Conservation (phyloP, 1,140 invertebrate species). For the Drosophila santomea region DNA sequence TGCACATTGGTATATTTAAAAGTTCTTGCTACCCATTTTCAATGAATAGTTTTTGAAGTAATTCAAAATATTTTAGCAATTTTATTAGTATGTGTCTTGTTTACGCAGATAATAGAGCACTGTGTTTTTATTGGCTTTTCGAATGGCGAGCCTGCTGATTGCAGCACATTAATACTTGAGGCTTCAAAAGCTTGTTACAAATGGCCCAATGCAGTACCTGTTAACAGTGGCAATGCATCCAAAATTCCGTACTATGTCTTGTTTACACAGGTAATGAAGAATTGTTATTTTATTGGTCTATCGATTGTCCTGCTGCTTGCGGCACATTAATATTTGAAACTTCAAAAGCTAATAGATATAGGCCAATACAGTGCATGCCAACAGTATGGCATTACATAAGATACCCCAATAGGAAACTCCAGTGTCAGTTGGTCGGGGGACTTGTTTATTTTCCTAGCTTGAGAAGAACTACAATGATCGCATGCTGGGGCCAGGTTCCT, state of each 20-base stretch:
- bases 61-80: no score
- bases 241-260: not conserved
- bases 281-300: slow-evolving; percentile 22
- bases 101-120: slow-evolving; percentile 15
- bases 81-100: not conserved
- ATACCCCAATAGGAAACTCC: slow-evolving; percentile 22
- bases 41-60: no score
- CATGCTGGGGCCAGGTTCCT: slow-evolving; percentile 64
- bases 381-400: slow-evolving; percentile 45
- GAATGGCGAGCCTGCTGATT: slow-evolving; percentile 36
- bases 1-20: no score
- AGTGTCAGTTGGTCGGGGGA: slow-evolving; percentile 21
- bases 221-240: not conserved
- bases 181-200: slow-evolving; percentile 58
- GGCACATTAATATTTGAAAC: slow-evolving; percentile 56
- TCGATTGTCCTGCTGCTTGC: slow-evolving; percentile 38
- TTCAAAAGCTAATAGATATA: slow-evolving; percentile 54
- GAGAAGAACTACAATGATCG: slow-evolving; percentile 47
- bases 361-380: not conserved
- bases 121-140: slow-evolving; percentile 18
- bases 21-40: no score
- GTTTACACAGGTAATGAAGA: slow-evolving; percentile 9
- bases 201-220: slow-evolving; percentile 1
- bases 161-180: slow-evolving; percentile 49
- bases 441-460: slow-evolving; percentile 56